Percentiles rank a stretch among this genome's conserved stretches.
Evolutionary conservation across 2,797 vertebrate species (phyloP).

Genomic region (Xiphophorus birchmanni): DNA sequence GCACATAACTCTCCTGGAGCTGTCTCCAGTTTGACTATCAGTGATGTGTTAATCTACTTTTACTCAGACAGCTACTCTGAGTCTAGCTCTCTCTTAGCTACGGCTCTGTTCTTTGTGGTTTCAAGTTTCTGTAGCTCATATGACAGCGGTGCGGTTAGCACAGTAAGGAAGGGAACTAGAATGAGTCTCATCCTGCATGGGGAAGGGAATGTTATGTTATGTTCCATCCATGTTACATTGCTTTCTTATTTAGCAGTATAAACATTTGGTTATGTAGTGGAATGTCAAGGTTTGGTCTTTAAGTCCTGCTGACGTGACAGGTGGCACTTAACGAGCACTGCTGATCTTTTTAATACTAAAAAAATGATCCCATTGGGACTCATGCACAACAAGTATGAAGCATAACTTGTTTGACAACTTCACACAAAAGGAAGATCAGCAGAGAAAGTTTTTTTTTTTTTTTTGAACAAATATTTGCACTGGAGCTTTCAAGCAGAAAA

Average conservation of each 20-base stretch:
- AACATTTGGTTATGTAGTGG: not conserved
- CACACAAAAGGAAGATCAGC: not conserved
- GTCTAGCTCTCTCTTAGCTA: not conserved
- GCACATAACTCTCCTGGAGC: not conserved
- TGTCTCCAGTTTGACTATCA: not conserved
- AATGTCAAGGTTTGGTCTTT: not conserved
- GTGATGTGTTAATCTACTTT: not conserved
- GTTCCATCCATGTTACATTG: not conserved
- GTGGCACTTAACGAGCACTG: not conserved
- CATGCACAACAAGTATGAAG: not conserved
- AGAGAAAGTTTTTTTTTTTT: not conserved
- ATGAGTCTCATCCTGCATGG: not conserved
- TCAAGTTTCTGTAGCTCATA: not conserved
- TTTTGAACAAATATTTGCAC: not conserved
- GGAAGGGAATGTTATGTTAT: not conserved
- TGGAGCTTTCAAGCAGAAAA: not conserved
- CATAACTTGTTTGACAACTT: not conserved
- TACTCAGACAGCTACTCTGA: not conserved
- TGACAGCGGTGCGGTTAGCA: slow-evolving; percentile 1
- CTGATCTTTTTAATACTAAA: not conserved
- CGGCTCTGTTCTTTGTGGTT: not conserved
- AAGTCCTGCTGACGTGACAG: no score
- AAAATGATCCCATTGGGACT: not conserved
- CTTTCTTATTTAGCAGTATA: not conserved
- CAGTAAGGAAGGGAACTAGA: not conserved